Evolutionary conservation across 2,113 vertebrate genomes (phyloP).

Genomic region (Zonotrichia leucophrys): DNA sequence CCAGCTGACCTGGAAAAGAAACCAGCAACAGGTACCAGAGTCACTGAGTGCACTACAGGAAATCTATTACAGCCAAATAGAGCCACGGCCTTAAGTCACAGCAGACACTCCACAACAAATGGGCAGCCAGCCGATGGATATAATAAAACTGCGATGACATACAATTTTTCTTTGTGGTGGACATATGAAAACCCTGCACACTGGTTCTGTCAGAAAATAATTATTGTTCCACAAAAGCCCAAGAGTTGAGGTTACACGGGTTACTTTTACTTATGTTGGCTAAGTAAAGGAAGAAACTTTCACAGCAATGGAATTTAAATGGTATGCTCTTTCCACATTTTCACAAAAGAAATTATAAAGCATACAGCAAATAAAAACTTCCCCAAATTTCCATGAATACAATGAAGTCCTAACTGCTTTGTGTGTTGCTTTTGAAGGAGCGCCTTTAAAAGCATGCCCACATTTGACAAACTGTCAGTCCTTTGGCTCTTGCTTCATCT

Average conservation of each 20-base stretch:
- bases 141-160: conserved; percentile 50
- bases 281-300: not conserved
- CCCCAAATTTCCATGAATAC: not conserved
- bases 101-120: conserved; percentile 56
- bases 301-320: not conserved
- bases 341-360: not conserved
- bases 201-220: conserved; percentile 35
- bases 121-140: conserved; percentile 59
- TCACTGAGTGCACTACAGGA: conserved; percentile 60
- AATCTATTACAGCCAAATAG: conserved; percentile 29
- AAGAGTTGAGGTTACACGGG: conserved; percentile 3
- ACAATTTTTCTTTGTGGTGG: conserved; percentile 56
- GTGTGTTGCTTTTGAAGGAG: not conserved
- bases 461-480: not conserved
- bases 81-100: conserved; percentile 32
- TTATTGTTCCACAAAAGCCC: conserved; percentile 47
- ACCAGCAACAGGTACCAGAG: conserved; percentile 68
- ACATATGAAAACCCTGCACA: conserved; percentile 45
- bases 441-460: not conserved
- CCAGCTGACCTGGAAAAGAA: conserved; percentile 92
- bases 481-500: not conserved
- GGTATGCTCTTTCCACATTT: not conserved
- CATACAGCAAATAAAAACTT: not conserved
- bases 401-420: not conserved
- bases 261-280: not conserved